phyloP scores from a whole-genome alignment of 2,797 vertebrate genomes.

The Pseudocheirus occidentalis region DNA sequence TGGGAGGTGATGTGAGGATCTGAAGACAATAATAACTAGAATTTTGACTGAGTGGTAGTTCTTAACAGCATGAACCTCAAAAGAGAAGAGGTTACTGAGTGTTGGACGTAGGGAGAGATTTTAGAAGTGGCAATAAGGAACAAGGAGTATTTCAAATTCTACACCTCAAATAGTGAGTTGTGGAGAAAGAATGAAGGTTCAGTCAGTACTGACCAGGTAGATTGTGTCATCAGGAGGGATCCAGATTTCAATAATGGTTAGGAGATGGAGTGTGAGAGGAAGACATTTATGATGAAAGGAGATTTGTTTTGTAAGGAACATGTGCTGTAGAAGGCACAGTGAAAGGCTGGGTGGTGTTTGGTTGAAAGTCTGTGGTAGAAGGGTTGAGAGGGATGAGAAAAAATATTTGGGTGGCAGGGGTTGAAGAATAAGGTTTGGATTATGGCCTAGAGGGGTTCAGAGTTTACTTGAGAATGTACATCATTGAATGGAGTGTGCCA shows the following conservation, averaged over 20 bases:
- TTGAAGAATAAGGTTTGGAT: not conserved
- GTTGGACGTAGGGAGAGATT: no score
- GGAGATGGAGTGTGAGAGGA: not conserved
- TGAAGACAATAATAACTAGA: no score
- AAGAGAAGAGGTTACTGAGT: no score
- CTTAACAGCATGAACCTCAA: no score
- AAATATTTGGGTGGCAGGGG: not conserved
- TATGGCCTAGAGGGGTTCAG: not conserved
- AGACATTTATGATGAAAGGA: not conserved
- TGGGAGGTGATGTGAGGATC: no score
- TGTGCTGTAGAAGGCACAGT: not conserved
- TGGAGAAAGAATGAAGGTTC: no score
- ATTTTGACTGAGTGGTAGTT: no score
- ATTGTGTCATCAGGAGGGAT: not conserved
- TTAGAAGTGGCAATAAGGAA: no score
- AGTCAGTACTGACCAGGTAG: no score
- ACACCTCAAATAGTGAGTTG: no score
- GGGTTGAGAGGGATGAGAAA: not conserved
- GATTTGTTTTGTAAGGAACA: not conserved
- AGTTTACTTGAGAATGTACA: not conserved
- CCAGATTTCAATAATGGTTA: not conserved
- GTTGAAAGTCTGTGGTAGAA: not conserved
- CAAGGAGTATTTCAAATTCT: no score
- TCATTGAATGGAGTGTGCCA: not conserved
- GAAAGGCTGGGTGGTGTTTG: not conserved